A percentile compares a stretch with the other conserved stretches of the same genome.
Evolutionary conservation across 2,888 invertebrate genomes (phyloP).

Genomic region (Cyrtodaria siliqua): DNA sequence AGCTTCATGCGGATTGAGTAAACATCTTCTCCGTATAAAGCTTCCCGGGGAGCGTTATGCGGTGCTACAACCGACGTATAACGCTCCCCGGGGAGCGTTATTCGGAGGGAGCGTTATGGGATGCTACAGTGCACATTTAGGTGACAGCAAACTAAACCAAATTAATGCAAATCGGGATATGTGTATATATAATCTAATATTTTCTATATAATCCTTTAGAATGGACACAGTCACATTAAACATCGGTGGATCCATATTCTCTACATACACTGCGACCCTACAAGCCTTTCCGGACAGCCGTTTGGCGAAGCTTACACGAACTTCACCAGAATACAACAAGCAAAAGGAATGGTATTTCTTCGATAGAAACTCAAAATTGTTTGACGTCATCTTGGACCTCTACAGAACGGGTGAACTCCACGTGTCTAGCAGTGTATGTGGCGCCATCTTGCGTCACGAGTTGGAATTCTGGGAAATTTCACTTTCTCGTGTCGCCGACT

Average conservation of each 20-base stretch:
- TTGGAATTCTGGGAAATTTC: conserved; percentile 39
- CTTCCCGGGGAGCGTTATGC: too few relatives aligned
- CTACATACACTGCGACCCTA: conserved; percentile 46
- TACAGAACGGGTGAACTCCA: conserved; percentile 66
- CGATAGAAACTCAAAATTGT: conserved; percentile 73
- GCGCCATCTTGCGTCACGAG: conserved; percentile 19
- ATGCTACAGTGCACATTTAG: too few relatives aligned
- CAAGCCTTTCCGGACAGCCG: conserved; percentile 46
- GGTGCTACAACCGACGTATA: too few relatives aligned
- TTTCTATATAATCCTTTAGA: not conserved
- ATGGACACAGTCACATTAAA: conserved; percentile 53
- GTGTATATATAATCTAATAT: too few relatives aligned
- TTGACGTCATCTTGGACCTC: conserved; percentile 70
- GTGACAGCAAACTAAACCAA: too few relatives aligned
- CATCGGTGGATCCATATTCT: conserved; percentile 63
- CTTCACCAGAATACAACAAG: conserved; percentile 26
- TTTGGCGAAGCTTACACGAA: conserved; percentile 30
- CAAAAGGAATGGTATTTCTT: conserved; percentile 66
- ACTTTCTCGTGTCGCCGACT: conserved; percentile 6
- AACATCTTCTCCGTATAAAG: too few relatives aligned
- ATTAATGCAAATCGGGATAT: too few relatives aligned
- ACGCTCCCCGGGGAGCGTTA: too few relatives aligned
- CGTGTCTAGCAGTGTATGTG: conserved; percentile 27
- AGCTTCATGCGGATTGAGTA: too few relatives aligned
- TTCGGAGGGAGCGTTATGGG: too few relatives aligned